These are phyloP conservation scores for Colius striatus DNA, from an alignment of 2,113 vertebrate species.

Conservation along the genomic window DNA sequence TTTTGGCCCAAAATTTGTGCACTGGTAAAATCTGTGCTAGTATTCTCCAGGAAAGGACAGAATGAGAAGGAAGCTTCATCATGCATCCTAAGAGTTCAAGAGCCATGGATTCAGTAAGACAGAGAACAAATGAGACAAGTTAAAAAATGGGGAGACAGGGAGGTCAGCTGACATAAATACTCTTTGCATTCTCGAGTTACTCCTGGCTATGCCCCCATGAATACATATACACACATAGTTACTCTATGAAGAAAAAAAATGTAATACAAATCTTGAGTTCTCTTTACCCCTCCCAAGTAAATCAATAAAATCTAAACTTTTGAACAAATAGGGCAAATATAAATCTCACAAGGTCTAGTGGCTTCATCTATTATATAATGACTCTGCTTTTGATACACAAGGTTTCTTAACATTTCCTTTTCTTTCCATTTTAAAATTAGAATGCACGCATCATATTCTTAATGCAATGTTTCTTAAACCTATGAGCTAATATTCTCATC, in stretches of 20 bases:
- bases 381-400: not conserved
- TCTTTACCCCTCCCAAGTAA: not conserved
- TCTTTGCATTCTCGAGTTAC: fast-evolving
- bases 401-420: not conserved
- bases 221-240: not conserved
- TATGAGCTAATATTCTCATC: not conserved
- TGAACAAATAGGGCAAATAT: not conserved
- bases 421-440: not conserved
- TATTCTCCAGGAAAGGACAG: not conserved
- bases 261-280: not conserved
- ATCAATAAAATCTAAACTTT: not conserved
- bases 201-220: not conserved
- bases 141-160: not conserved
- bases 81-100: not conserved
- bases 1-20: not conserved
- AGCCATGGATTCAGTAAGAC: not conserved
- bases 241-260: not conserved
- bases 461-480: not conserved
- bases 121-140: not conserved
- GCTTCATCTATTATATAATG: not conserved
- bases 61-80: not conserved
- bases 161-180: not conserved
- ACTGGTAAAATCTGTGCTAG: not conserved
- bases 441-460: not conserved
- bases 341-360: not conserved